Percentiles rank a stretch among this genome's conserved stretches.
Conservation (phyloP, 2,797 vertebrate species). For the Amblyraja radiata region DNA sequence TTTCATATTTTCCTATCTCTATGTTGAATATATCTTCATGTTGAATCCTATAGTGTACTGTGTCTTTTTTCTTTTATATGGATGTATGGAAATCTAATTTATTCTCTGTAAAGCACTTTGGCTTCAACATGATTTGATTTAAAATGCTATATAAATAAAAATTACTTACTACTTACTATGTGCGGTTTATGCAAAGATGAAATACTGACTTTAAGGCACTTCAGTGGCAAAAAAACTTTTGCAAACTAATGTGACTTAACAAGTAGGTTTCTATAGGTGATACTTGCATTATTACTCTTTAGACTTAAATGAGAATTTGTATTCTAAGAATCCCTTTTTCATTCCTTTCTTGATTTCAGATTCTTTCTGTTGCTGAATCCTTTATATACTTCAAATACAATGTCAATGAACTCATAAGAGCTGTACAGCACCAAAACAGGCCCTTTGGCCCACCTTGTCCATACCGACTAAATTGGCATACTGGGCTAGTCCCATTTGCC, state of each 20-base stretch:
- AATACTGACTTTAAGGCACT: not conserved
- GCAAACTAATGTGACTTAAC: not conserved
- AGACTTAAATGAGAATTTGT: not conserved
- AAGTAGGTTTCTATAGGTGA: not conserved
- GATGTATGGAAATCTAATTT: no score
- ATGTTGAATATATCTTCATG: no score
- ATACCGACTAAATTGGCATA: no score
- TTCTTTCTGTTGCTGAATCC: not conserved
- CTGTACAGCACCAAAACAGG: no score
- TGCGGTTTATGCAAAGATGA: not conserved
- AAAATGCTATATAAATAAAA: no score
- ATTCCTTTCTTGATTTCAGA: not conserved
- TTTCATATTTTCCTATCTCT: not conserved
- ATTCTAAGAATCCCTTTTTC: not conserved
- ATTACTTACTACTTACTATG: no score
- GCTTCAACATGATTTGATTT: no score
- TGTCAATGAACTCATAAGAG: not conserved
- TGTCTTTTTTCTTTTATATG: no score
- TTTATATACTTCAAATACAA: not conserved
- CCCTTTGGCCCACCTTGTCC: no score
- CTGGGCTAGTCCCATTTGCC: no score
- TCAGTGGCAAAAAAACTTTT: not conserved
- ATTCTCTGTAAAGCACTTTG: no score
- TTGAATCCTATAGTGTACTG: no score
- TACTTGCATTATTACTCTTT: not conserved